Conservation (phyloP, 2,797 vertebrate species). For the Sus cebifrons region DNA sequence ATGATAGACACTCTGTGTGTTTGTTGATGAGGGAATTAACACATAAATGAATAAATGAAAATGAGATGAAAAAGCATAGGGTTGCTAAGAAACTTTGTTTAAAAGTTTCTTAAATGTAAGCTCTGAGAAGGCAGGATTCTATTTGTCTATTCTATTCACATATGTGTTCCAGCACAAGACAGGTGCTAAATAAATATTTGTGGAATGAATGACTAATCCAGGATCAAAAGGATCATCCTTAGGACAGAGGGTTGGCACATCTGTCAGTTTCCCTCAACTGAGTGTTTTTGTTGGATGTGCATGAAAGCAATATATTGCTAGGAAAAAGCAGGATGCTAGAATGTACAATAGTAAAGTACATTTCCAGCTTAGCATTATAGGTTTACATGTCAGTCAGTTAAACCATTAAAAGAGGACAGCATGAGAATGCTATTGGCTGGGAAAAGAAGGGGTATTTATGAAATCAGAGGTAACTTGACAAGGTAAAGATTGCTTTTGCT, state of each 20-base stretch:
- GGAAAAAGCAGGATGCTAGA: neutral
- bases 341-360: neutral
- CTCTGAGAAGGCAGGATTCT: neutral
- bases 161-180: neutral
- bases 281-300: neutral
- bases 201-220: neutral
- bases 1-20: neutral
- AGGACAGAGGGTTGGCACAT: too few species aligned
- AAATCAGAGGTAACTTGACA: neutral
- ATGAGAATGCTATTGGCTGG: neutral
- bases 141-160: neutral
- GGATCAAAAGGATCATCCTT: neutral
- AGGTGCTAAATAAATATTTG: neutral
- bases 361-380: neutral
- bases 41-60: neutral
- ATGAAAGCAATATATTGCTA: neutral
- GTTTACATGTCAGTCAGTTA: neutral
- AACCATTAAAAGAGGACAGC: neutral
- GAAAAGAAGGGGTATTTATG: neutral
- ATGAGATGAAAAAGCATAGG: neutral
- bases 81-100: neutral
- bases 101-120: constrained; percentile 16
- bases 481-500: neutral
- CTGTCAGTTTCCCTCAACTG: neutral
- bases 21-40: neutral